Conservation (phyloP, 2,797 vertebrate genomes). For the Echeneis naucrates region DNA sequence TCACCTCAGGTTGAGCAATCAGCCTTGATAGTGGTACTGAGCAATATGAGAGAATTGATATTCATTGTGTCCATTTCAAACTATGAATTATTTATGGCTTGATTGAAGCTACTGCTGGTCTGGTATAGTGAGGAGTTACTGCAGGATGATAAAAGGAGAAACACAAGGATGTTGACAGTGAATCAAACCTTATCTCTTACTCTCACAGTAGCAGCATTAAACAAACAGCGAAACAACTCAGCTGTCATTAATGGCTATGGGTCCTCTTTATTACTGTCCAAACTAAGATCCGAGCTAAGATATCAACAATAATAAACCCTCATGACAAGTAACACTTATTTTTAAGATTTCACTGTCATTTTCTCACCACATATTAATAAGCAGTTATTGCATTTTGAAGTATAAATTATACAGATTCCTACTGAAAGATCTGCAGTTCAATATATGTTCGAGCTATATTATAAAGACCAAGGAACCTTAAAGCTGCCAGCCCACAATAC, state of each 20-base stretch:
- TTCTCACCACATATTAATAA: no score
- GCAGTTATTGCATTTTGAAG: no score
- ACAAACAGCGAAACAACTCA: slow-evolving; percentile 41
- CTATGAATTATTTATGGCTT: slow-evolving; percentile 85
- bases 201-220: slow-evolving; percentile 19
- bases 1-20: slow-evolving; percentile 80
- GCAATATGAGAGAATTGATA: slow-evolving; percentile 82
- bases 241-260: slow-evolving; percentile 22
- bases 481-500: not conserved
- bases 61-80: slow-evolving; percentile 80
- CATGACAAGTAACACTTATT: not conserved
- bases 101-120: slow-evolving; percentile 74
- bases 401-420: not conserved
- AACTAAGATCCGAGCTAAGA: slow-evolving; percentile 29
- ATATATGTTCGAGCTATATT: not conserved
- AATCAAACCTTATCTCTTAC: slow-evolving; percentile 38
- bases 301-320: not conserved
- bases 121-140: slow-evolving; percentile 55
- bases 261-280: slow-evolving; percentile 31
- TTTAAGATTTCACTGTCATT: not conserved
- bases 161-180: slow-evolving; percentile 55
- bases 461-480: not conserved
- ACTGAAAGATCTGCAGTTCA: slow-evolving; percentile 3
- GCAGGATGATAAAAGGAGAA: slow-evolving; percentile 60
- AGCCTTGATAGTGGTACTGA: slow-evolving; percentile 77